Conservation (phyloP, 2,113 vertebrate species). For the Pseudorhombus dupliciocellatus region DNA sequence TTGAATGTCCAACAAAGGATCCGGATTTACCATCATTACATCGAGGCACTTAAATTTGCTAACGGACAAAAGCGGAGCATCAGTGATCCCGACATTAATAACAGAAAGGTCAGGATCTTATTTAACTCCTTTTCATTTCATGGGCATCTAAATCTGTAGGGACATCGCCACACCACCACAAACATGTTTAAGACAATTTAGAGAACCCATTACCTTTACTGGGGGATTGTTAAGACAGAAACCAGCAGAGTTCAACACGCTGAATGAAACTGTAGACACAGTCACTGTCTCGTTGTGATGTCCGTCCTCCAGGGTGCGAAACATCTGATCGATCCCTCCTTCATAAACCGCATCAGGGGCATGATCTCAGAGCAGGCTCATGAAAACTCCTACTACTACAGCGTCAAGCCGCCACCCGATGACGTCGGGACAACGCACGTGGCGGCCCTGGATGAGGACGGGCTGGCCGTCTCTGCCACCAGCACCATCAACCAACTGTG, state of each 20-base stretch:
- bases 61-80: conserved; percentile 79
- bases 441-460: conserved; percentile 85
- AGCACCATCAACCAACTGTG: conserved; percentile 92
- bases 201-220: no score
- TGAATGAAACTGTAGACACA: no score
- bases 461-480: conserved; percentile 87
- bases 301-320: conserved; percentile 48
- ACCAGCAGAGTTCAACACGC: no score
- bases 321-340: conserved; percentile 69
- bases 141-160: no score
- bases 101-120: conserved; percentile 43
- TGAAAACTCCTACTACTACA: conserved; percentile 70
- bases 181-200: no score
- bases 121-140: background rate
- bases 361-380: conserved; percentile 68
- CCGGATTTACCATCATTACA: conserved; percentile 84
- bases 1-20: conserved; percentile 55
- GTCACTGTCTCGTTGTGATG: background rate
- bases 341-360: conserved; percentile 68
- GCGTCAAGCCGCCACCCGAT: conserved; percentile 30
- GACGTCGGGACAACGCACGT: conserved; percentile 82
- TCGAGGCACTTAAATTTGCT: conserved; percentile 91
- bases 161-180: no score
- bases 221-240: no score
- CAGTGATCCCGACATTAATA: conserved; percentile 68